Evolutionary conservation across 2,888 invertebrate genomes (phyloP).

Genomic region (Itoplectis maculator): DNA sequence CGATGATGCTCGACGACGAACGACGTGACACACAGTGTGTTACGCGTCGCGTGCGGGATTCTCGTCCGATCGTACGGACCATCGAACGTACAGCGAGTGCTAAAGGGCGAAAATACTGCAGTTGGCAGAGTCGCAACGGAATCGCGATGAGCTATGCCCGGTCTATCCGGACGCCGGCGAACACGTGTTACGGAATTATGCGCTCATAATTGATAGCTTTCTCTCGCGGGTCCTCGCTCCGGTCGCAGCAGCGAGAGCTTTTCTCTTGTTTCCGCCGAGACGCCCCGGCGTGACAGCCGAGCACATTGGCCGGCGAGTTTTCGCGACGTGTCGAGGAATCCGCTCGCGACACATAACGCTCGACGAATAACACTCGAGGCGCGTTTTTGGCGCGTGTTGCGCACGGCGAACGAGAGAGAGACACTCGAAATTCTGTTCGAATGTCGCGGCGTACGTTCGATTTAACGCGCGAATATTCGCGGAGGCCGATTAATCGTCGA

Average conservation of each 20-base stretch:
- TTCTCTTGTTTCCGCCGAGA: constrained; percentile 58
- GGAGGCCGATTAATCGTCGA: neutral
- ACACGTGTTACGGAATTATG: constrained; percentile 67
- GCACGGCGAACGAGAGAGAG: neutral
- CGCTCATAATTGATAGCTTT: constrained; percentile 64
- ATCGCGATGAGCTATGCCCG: constrained; percentile 62
- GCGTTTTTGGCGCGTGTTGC: neutral
- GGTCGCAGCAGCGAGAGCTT: neutral
- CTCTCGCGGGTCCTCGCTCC: constrained; percentile 28
- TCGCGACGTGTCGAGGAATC: constrained; percentile 51
- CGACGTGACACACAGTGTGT: constrained; percentile 18
- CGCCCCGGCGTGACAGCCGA: constrained; percentile 61
- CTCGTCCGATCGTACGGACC: too few species aligned
- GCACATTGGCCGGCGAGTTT: constrained; percentile 60
- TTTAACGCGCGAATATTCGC: neutral
- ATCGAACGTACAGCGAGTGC: constrained; percentile 10
- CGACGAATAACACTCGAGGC: constrained; percentile 19
- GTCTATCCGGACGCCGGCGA: constrained; percentile 49
- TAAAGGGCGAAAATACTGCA: constrained; percentile 44
- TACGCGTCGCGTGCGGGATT: too few species aligned
- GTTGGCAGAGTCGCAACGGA: constrained; percentile 53
- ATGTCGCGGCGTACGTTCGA: too few species aligned
- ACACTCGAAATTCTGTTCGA: too few species aligned
- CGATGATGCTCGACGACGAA: constrained; percentile 25
- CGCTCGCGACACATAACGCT: constrained; percentile 21